phyloP scores from a whole-genome alignment of 2,797 vertebrate species.

The Poecilia velifera region DNA sequence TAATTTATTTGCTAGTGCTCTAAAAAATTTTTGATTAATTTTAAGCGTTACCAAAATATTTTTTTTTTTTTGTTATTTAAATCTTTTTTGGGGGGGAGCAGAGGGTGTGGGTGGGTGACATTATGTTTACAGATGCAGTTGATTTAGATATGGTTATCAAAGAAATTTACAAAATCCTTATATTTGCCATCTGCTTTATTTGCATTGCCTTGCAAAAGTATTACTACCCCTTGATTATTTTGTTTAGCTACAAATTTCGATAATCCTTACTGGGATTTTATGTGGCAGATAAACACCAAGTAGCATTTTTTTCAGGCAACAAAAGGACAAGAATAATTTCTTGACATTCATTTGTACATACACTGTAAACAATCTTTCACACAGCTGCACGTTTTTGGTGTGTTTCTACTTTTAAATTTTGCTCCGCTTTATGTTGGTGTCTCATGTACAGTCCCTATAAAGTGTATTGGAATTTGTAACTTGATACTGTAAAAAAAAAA shows the following conservation, averaged over 20 bases:
- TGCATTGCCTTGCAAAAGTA: constrained; percentile 4
- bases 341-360: not conserved
- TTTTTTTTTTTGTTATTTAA: constrained; percentile 29
- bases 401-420: not conserved
- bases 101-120: not conserved
- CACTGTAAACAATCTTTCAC: not conserved
- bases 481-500: not conserved
- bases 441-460: not conserved
- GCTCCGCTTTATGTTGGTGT: not conserved
- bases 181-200: constrained; percentile 50
- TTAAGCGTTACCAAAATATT: constrained; percentile 24
- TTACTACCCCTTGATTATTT: not conserved
- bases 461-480: not conserved
- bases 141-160: constrained; percentile 26
- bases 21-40: constrained; percentile 56
- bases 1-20: constrained; percentile 66
- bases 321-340: not conserved
- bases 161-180: constrained; percentile 16
- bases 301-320: not conserved
- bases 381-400: not conserved
- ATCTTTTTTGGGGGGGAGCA: not conserved
- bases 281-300: not conserved
- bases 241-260: not conserved
- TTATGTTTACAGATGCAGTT: constrained; percentile 54
- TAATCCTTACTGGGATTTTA: not conserved